A percentile compares a stretch with the other conserved stretches of the same genome.
Evolutionary conservation across 2,888 invertebrate species (phyloP).

Genomic region (Caenorhabditis sulstoni): DNA sequence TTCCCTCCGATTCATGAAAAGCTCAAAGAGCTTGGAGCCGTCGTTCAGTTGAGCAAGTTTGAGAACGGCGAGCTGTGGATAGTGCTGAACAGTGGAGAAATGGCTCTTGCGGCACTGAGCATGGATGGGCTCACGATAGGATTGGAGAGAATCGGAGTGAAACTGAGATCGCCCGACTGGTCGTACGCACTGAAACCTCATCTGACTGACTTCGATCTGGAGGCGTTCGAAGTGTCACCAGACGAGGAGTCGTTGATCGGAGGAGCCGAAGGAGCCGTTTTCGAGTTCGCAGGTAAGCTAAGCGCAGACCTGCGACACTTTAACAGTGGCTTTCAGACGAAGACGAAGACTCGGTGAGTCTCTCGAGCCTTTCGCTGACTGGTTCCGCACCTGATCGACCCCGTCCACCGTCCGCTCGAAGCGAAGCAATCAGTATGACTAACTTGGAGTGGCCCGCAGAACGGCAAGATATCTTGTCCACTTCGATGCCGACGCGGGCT

Average conservation of each 20-base stretch:
- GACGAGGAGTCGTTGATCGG: slow-evolving; percentile 47
- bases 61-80: slow-evolving; percentile 92
- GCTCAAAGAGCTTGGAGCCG: slow-evolving; percentile 72
- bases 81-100: slow-evolving; percentile 92
- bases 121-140: slow-evolving; percentile 80
- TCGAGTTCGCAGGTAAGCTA: slow-evolving; percentile 68
- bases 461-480: slow-evolving; percentile 43
- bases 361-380: slow-evolving; percentile 16
- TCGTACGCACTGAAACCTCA: slow-evolving; percentile 58
- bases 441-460: slow-evolving; percentile 66
- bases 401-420: slow-evolving; percentile 66
- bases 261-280: slow-evolving; percentile 33
- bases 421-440: slow-evolving; percentile 52
- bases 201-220: slow-evolving; percentile 47
- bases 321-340: slow-evolving; percentile 36
- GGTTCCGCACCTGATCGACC: slow-evolving; percentile 63
- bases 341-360: slow-evolving; percentile 59
- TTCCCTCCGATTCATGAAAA: slow-evolving; percentile 74
- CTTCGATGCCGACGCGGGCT: slow-evolving; percentile 60
- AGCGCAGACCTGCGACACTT: too few species aligned
- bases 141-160: slow-evolving; percentile 63
- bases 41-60: slow-evolving; percentile 83
- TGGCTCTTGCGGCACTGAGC: slow-evolving; percentile 85
- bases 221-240: slow-evolving; percentile 40
- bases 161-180: slow-evolving; percentile 70